phyloP scores from a whole-genome alignment of 2,797 vertebrate genomes.

The Enteromius paludinosus region DNA sequence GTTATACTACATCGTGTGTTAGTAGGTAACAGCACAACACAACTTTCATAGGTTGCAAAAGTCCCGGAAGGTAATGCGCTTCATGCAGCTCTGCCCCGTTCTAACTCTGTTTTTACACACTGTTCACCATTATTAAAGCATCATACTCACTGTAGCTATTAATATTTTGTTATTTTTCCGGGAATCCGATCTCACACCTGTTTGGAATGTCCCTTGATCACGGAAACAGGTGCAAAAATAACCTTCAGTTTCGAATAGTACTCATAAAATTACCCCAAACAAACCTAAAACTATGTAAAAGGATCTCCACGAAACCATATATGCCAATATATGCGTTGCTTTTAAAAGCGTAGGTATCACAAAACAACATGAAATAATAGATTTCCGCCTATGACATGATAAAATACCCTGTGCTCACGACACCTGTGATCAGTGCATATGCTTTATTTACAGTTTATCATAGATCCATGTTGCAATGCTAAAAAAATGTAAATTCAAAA shows the following conservation, averaged over 20 bases:
- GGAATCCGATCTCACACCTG: not conserved
- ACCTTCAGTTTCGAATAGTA: not conserved
- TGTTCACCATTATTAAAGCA: not conserved
- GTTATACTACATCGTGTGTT: not conserved
- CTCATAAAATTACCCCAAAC: not conserved
- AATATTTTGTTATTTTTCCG: not conserved
- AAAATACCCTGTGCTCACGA: not conserved
- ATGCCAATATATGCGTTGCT: not conserved
- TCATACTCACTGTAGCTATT: not conserved
- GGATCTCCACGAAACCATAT: not conserved
- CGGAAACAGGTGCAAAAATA: constrained; percentile 3
- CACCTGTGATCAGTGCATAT: not conserved
- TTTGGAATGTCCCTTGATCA: constrained; percentile 9
- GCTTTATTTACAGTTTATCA: not conserved
- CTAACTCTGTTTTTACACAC: too few species aligned
- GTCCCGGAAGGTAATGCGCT: not conserved
- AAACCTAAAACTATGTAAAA: not conserved
- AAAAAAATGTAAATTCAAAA: not conserved
- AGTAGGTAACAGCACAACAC: not conserved
- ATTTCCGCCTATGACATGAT: not conserved
- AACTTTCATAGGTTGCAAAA: not conserved
- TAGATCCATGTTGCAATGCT: not conserved
- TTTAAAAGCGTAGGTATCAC: not conserved
- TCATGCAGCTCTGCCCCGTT: not conserved
- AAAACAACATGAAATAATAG: not conserved